Evolutionary conservation across 2,797 vertebrate genomes (phyloP), one percentile per base, ranked within the genome.

Genomic region (Kryptopterus vitreolus): DNA sequence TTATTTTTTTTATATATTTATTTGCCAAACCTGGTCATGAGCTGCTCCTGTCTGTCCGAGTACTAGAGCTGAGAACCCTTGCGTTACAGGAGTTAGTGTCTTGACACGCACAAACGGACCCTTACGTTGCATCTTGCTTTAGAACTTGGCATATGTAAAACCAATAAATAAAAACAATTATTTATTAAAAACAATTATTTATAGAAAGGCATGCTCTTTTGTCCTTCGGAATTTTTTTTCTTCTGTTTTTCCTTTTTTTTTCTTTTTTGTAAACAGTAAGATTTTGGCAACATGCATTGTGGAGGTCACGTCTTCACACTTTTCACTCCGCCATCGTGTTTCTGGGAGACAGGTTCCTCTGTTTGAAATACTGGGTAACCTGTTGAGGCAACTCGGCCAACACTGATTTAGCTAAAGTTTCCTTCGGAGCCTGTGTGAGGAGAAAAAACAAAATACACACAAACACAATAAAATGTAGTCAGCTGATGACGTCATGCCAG

Each of bases 321-420:
- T 81, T n/a, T 96, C 95, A 98, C 77, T 96, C 95, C 0, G 93
- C 93, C 38, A 95, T 95, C 0, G 93, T 89, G 92, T 95, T 96
- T 91, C 90, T 92, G 73, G 98, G 97, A 0, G 96, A 94, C 88
- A 99, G 89, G 90, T 97, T 98, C 89, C 94, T 91, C 89, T 96
- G 97, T 90, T 98, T 99, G 91, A 99, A 99, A 89, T 99, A 99
- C 92, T 98, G 96, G 73, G 98, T 96, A 12, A 99, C 97, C 91
- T 99, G 98, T 90, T 99, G 98, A 53, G 98, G 98, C 84, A 99
- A 93, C 87, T 99, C 98, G 0, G 98, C 98, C 93, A 99, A 89
- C 80, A 99, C 96, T 0, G 97, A 98, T 90, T 98, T 99, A 89
- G 98, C 97, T 83, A 99, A 90, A 10, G 97, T 99, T 91, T 99